Conservation (phyloP, 2,113 vertebrate species). For the Stigmatopora argus region DNA sequence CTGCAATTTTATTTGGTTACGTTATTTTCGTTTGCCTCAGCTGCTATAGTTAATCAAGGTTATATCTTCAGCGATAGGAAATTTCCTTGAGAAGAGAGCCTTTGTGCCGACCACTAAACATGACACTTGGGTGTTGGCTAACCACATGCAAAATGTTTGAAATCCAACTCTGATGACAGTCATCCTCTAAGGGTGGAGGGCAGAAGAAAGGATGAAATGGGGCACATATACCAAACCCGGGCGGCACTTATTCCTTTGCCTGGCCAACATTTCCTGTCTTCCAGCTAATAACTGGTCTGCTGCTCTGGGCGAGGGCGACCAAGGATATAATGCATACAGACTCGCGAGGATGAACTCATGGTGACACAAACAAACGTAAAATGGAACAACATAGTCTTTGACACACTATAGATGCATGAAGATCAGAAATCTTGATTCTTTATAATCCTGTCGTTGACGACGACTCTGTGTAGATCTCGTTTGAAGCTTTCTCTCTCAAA, state of each 20-base stretch:
- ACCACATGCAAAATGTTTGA: not conserved
- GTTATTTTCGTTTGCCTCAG: not conserved
- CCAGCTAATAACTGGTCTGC: conserved; percentile 41
- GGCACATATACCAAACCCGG: conserved; percentile 44
- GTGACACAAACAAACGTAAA: conserved; percentile 45
- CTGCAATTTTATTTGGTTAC: not conserved
- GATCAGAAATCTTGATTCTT: conserved; percentile 54
- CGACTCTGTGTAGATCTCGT: conserved; percentile 15
- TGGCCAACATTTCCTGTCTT: conserved; percentile 54
- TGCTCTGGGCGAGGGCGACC: conserved; percentile 32
- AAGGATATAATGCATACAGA: conserved; percentile 20
- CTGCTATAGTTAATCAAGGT: not conserved
- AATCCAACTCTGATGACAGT: not conserved
- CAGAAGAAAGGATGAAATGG: conserved; percentile 28
- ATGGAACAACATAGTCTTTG: conserved; percentile 58
- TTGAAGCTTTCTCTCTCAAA: conserved; percentile 4
- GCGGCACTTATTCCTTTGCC: conserved; percentile 50
- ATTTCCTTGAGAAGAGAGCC: not conserved
- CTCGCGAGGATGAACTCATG: conserved; percentile 25
- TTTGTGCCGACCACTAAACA: not conserved
- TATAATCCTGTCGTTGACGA: conserved; percentile 38
- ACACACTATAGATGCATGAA: conserved; percentile 47
- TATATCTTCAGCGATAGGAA: not conserved
- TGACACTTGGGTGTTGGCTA: not conserved
- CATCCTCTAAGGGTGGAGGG: conserved; percentile 3